Evolutionary conservation across 1,140 invertebrate genomes (phyloP).

Genomic region (Zophobas atratus): DNA sequence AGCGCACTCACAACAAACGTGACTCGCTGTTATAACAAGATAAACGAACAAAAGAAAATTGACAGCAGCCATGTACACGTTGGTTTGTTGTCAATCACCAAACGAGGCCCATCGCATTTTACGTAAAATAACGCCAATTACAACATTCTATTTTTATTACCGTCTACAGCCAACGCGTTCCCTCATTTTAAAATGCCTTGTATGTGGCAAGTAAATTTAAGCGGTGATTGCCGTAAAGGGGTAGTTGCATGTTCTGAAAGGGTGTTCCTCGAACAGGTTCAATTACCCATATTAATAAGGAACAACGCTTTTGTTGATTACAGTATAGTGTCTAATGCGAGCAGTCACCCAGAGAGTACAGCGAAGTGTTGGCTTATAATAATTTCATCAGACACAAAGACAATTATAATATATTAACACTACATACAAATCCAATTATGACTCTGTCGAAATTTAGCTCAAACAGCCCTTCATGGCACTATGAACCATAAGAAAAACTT

Average conservation of each 20-base stretch:
- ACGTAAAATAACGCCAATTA: not conserved
- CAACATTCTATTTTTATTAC: not conserved
- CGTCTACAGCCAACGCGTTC: not conserved
- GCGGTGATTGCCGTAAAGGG: constrained; percentile 15
- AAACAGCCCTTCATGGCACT: no score
- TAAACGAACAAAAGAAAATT: constrained; percentile 35
- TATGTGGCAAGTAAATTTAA: not conserved
- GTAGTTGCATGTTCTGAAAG: constrained; percentile 29
- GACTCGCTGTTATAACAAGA: constrained; percentile 28
- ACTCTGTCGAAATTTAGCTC: no score
- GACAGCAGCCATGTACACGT: constrained; percentile 28
- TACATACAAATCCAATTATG: no score
- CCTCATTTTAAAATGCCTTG: no score
- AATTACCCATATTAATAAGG: constrained; percentile 48
- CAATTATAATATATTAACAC: no score
- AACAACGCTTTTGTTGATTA: constrained; percentile 47
- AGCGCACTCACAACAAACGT: constrained; percentile 28
- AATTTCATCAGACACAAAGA: no score
- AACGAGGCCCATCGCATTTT: not conserved
- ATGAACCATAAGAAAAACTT: no score
- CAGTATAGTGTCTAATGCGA: constrained; percentile 39
- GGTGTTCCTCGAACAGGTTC: constrained; percentile 17
- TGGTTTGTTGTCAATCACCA: constrained; percentile 22
- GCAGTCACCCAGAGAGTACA: constrained; percentile 32
- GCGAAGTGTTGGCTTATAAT: not conserved